These are phyloP conservation scores for Labia minor DNA, from an alignment of 2,888 invertebrate species.

Conservation along the genomic window DNA sequence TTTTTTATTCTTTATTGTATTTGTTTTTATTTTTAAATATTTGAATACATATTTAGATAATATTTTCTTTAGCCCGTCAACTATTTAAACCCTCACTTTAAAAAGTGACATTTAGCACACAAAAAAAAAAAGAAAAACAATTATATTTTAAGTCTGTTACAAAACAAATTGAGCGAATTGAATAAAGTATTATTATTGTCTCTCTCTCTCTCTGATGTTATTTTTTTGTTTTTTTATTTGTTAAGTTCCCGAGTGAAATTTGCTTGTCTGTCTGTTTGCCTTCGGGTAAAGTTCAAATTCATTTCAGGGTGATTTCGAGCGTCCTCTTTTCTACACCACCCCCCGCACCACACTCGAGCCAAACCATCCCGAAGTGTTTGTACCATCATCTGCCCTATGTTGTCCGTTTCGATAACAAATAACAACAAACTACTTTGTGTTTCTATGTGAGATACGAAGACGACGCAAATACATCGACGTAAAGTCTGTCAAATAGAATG, in stretches of 20 bases:
- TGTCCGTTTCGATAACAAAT: slow-evolving; percentile 1
- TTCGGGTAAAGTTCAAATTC: neutral
- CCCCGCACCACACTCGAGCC: neutral
- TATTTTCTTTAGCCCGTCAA: no score
- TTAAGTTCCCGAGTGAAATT: neutral
- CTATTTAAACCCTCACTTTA: no score
- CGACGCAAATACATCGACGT: neutral
- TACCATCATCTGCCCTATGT: neutral
- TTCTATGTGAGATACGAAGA: neutral
- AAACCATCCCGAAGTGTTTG: neutral
- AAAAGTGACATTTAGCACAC: no score
- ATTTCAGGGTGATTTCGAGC: neutral
- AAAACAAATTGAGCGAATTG: neutral
- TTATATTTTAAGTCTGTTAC: no score
- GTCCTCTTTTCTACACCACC: neutral
- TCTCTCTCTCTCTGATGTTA: neutral
- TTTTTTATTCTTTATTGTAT: no score
- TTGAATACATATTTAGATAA: no score
- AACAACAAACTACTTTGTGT: slow-evolving; percentile 4
- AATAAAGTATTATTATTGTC: slow-evolving; percentile 1
- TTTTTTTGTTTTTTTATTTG: neutral
- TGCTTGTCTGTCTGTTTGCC: neutral
- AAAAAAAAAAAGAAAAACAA: no score
- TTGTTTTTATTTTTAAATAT: no score
- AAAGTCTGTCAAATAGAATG: neutral